Conservation (phyloP, 2,113 vertebrate genomes). For the Ammodytes dubius region DNA sequence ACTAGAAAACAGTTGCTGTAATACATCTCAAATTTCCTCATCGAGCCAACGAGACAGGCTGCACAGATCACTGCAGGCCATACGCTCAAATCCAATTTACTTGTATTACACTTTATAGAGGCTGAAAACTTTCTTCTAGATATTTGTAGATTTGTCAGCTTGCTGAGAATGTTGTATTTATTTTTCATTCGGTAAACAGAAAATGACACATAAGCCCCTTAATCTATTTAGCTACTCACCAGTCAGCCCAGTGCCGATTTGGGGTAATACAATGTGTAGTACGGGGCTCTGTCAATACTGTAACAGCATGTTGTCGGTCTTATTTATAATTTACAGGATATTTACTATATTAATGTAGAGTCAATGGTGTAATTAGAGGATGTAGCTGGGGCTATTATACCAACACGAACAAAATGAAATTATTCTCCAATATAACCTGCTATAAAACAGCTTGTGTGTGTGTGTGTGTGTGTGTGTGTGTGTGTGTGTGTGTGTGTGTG, state of each 20-base stretch:
- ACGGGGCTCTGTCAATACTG: slow-evolving; percentile 48
- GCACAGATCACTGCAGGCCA: not conserved
- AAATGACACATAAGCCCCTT: slow-evolving; percentile 28
- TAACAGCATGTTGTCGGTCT: slow-evolving; percentile 58
- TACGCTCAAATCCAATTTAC: slow-evolving; percentile 25
- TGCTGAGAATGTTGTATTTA: slow-evolving; percentile 12
- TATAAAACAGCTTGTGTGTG: not conserved
- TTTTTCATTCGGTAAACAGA: slow-evolving; percentile 47
- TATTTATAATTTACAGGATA: slow-evolving; percentile 71
- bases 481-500: not conserved
- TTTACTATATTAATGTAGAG: slow-evolving; percentile 59
- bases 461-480: not conserved
- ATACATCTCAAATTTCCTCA: slow-evolving; percentile 36
- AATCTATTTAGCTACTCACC: slow-evolving; percentile 57
- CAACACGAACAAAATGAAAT: slow-evolving; percentile 49
- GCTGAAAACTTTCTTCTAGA: slow-evolving; percentile 6
- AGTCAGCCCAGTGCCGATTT: slow-evolving; percentile 38
- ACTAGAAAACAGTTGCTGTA: slow-evolving; percentile 31
- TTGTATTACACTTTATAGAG: slow-evolving; percentile 16
- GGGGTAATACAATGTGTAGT: slow-evolving; percentile 33
- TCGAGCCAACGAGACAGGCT: slow-evolving; percentile 21
- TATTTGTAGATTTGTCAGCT: not conserved
- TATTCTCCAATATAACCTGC: slow-evolving; percentile 35
- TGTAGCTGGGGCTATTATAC: slow-evolving; percentile 37
- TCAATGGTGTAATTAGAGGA: slow-evolving; percentile 56